phyloP scores from a whole-genome alignment of 2,113 vertebrate species.

The Chloroceryle aenea region DNA sequence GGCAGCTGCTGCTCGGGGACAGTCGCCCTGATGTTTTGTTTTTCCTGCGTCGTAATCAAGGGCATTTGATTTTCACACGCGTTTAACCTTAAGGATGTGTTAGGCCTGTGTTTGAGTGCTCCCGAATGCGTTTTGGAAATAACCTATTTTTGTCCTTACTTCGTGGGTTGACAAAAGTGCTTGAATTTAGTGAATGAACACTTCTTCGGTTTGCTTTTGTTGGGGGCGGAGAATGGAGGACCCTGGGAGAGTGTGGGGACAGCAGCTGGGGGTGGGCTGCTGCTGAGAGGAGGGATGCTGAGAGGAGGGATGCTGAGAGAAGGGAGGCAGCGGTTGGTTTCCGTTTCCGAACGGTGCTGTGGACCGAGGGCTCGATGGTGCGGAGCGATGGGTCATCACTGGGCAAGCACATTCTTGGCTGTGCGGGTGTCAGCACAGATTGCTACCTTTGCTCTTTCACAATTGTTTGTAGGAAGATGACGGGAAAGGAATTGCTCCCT shows the following conservation, averaged over 20 bases:
- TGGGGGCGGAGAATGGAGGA: not conserved
- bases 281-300: not conserved
- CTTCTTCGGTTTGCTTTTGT: not conserved
- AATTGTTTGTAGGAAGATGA: not conserved
- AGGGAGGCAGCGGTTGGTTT: not conserved
- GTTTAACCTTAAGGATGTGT: not conserved
- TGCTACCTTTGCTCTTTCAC: not conserved
- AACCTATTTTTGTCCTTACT: not conserved
- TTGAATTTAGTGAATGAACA: not conserved
- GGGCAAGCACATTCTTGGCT: not conserved
- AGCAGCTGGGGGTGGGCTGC: not conserved
- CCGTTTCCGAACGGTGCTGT: not conserved
- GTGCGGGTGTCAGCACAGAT: not conserved
- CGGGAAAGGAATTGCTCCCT: not conserved
- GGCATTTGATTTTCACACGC: not conserved
- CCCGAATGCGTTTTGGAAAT: not conserved
- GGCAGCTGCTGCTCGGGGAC: not conserved
- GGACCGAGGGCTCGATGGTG: not conserved
- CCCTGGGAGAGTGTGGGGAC: not conserved
- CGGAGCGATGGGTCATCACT: not conserved
- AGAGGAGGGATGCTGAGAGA: not conserved
- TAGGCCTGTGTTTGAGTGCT: not conserved
- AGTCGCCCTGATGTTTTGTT: not conserved
- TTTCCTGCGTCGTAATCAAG: not conserved
- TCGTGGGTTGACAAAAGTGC: not conserved